Evolutionary conservation across 92 coral and sea anemone genomes (phyloP).

Genomic region (Umimayanthus chanpuru): DNA sequence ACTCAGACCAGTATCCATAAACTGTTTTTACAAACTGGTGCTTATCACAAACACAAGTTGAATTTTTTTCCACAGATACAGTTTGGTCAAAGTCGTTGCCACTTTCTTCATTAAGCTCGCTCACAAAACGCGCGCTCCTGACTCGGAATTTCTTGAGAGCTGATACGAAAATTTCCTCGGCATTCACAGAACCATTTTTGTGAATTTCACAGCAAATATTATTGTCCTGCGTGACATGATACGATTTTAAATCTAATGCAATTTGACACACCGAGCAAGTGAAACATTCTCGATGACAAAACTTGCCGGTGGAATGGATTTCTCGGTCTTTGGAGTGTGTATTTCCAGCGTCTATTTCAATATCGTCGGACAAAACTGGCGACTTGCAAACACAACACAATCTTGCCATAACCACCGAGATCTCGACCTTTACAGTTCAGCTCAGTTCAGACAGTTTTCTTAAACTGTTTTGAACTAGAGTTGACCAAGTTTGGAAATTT

Average conservation of each 20-base stretch:
- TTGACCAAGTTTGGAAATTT: conserved; percentile 41
- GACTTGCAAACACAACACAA: conserved; percentile 32
- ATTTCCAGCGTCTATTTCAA: neutral
- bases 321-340: neutral
- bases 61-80: neutral
- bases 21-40: conserved; percentile 60
- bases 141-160: conserved; percentile 32
- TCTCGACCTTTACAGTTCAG: neutral
- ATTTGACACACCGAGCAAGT: conserved; percentile 44
- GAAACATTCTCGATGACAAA: conserved; percentile 43
- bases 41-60: conserved; percentile 52
- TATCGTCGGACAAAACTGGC: neutral
- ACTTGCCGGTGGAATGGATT: neutral
- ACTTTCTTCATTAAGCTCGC: neutral
- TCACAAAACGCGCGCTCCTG: neutral
- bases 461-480: neutral
- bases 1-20: conserved; percentile 73
- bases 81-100: neutral
- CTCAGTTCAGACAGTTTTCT: neutral
- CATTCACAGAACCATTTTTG: conserved; percentile 18
- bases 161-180: conserved; percentile 25
- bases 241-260: conserved; percentile 22
- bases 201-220: conserved; percentile 27
- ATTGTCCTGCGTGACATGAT: conserved; percentile 33
- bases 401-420: neutral